Evolutionary conservation across 1,140 invertebrate species (phyloP).

Genomic region (Schmidtea mediterranea): DNA sequence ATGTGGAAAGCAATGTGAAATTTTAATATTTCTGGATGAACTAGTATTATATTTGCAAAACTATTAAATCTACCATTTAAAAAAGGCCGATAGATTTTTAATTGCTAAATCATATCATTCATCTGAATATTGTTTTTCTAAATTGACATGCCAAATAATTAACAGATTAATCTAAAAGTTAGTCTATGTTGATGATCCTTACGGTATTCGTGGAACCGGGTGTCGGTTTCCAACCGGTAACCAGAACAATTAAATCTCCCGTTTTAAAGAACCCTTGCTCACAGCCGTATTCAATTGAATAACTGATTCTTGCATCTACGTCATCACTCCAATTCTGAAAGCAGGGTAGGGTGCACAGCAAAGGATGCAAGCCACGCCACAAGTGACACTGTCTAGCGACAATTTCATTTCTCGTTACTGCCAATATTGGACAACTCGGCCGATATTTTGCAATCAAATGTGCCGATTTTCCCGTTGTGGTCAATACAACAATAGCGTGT

Average conservation of each 20-base stretch:
- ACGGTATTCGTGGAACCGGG: slow-evolving; percentile 88
- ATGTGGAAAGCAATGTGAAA: too few relatives aligned
- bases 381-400: slow-evolving; percentile 73
- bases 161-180: too few relatives aligned
- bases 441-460: slow-evolving; percentile 72
- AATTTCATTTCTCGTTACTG: slow-evolving; percentile 58
- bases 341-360: slow-evolving; percentile 19
- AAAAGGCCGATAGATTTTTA: too few relatives aligned
- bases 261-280: slow-evolving; percentile 49
- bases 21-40: too few relatives aligned
- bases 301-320: slow-evolving; percentile 38
- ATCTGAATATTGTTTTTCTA: too few relatives aligned
- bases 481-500: slow-evolving; percentile 68
- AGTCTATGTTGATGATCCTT: slow-evolving; percentile 63
- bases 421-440: slow-evolving; percentile 78
- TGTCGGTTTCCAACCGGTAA: slow-evolving; percentile 78
- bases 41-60: too few relatives aligned
- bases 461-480: slow-evolving; percentile 60
- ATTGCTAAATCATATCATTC: too few relatives aligned
- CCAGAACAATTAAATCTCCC: slow-evolving; percentile 63
- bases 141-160: too few relatives aligned
- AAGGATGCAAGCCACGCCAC: slow-evolving; percentile 67
- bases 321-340: slow-evolving; percentile 6
- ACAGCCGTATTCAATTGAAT: slow-evolving; percentile 62
- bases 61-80: too few relatives aligned